Evolutionary conservation across 2,888 invertebrate species (phyloP), one percentile per base, ranked within the genome.

Genomic region (Luperina testacea): DNA sequence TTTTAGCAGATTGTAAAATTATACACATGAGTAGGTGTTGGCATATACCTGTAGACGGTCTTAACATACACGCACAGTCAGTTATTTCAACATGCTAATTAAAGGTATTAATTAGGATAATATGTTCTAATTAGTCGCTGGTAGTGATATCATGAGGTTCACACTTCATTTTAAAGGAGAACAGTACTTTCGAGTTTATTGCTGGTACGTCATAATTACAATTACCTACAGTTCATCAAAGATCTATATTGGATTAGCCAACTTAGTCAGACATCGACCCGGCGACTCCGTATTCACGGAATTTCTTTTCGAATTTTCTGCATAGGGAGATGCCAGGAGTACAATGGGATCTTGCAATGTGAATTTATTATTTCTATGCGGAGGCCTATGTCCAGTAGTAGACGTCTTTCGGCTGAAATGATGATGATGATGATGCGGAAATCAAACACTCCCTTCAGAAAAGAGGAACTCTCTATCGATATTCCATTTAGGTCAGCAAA

Each of bases 141-240:
- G 92, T 83, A 92, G 93, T 95, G 94, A 95, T 95, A 95, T 95
- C 95, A 91, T 93, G 92, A 92, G 92, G 90, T 92, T 95, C 94
- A 92, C 95, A 94, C 94, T 92, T 93, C 84, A 90, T 88, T 90
- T 89, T 90, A 90, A 88, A 84, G 70, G 81, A 77, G 79, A 87
- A 82, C 81, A 80, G 75, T 74, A 76, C 81, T 89, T 87, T 88
- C 88, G 45, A 79, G 72, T 81, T 77, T 89, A 86, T 74, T 73
- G 61, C 77, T 61, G 32, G 80, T 38, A 76, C 69, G 70, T 85
- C 75, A 71, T 84, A 87, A 84, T 84, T 70, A 73, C 24, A 71
- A 78, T 59, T 83, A 45, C 51, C 24, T 63, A 78, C 67, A 45
- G 45, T 27, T 32, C 45, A 77, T 68, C 45, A 48, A 68, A 65